Conservation (phyloP, 1,140 invertebrate genomes). For the Cotesia chilonis region DNA sequence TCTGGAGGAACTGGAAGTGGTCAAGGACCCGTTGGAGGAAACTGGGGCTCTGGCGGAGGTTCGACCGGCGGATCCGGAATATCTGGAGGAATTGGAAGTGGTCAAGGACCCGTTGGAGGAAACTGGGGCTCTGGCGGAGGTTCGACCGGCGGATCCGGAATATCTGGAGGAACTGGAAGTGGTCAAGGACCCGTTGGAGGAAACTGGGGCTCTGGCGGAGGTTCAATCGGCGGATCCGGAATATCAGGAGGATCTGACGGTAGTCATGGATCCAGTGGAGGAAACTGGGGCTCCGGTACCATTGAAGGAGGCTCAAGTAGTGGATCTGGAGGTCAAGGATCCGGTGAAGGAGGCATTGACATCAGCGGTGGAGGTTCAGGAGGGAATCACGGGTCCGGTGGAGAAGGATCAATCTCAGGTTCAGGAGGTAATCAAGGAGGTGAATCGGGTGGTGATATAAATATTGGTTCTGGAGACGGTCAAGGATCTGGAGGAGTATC, state of each 20-base stretch:
- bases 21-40: not conserved
- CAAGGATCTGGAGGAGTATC: too few species aligned
- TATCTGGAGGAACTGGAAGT: not conserved
- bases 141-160: not conserved
- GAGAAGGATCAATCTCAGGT: conserved; percentile 7
- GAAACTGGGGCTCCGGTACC: too few species aligned
- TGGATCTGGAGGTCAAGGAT: conserved; percentile 5
- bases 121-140: not conserved
- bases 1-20: not conserved
- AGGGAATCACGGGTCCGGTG: not conserved
- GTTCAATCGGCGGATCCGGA: not conserved
- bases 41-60: not conserved
- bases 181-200: not conserved
- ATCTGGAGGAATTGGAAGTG: not conserved
- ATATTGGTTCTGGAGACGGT: too few species aligned
- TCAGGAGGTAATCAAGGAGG: not conserved
- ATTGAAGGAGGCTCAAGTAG: not conserved
- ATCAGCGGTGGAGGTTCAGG: not conserved
- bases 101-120: not conserved
- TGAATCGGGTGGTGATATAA: too few species aligned
- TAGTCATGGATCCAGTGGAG: not conserved
- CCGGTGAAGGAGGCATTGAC: not conserved
- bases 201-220: not conserved
- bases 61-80: not conserved
- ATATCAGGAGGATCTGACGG: too few species aligned